Conservation (phyloP, 2,888 invertebrate genomes). For the Seira musarum region DNA sequence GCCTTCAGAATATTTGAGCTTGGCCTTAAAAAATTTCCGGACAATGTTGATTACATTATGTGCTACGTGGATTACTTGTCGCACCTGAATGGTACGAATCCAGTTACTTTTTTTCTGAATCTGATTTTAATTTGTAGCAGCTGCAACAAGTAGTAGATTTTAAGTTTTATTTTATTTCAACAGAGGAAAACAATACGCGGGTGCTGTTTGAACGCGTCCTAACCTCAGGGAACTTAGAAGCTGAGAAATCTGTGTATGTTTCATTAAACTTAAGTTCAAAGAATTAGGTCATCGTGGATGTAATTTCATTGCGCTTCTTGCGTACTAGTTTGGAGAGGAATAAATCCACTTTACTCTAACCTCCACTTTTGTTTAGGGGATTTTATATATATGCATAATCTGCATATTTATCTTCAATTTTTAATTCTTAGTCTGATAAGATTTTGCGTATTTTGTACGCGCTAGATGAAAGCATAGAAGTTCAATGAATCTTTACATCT, state of each 20-base stretch:
- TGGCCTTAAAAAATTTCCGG: conserved; percentile 96
- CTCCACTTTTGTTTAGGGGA: too few species aligned
- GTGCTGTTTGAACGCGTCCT: conserved; percentile 98
- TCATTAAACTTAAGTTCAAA: too few species aligned
- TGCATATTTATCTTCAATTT: too few species aligned
- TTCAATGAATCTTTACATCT: too few species aligned
- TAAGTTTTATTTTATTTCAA: conserved; percentile 52
- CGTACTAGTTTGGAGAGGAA: too few species aligned
- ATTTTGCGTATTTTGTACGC: too few species aligned
- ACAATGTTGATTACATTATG: conserved; percentile 94
- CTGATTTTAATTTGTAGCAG: conserved; percentile 34
- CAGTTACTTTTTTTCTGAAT: conserved; percentile 41
- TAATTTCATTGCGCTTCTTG: too few species aligned
- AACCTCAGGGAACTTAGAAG: conserved; percentile 90
- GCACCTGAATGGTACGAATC: conserved; percentile 88
- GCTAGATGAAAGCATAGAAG: too few species aligned
- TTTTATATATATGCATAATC: too few species aligned
- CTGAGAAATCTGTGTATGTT: conserved; percentile 90
- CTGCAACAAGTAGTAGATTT: conserved; percentile 36
- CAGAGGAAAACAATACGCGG: conserved; percentile 99
- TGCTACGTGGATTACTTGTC: conserved; percentile 98
- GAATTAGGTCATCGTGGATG: too few species aligned
- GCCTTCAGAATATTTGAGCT: conserved; percentile 98
- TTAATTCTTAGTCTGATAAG: too few species aligned
- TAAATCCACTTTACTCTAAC: too few species aligned